Conservation (phyloP, 1,140 invertebrate genomes). For the Pseudobourletiella spinata region DNA sequence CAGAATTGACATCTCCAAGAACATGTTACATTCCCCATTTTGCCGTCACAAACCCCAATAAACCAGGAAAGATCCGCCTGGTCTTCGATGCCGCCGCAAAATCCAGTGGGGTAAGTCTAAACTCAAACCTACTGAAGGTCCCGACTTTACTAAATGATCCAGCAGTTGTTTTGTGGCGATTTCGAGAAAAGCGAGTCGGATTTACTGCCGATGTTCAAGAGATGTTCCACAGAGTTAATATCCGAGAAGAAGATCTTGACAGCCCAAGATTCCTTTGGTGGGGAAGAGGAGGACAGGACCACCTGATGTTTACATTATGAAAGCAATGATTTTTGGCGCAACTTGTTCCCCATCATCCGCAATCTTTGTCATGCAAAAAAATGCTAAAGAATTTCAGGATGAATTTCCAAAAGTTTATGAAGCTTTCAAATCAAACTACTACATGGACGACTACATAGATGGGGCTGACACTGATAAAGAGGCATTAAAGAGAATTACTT, state of each 20-base stretch:
- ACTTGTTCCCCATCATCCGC: too few relatives aligned
- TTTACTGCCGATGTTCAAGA: conserved; percentile 22
- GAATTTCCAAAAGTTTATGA: too few relatives aligned
- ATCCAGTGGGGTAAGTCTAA: conserved; percentile 13
- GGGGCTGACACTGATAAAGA: too few relatives aligned
- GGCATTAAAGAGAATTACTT: too few relatives aligned
- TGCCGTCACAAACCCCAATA: conserved; percentile 9
- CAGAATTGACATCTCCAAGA: background rate
- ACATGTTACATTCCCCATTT: conserved; percentile 18
- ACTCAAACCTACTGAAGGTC: conserved; percentile 9
- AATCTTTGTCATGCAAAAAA: too few relatives aligned
- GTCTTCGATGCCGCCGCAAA: conserved; percentile 17
- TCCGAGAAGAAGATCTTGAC: background rate
- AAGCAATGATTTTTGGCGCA: too few relatives aligned
- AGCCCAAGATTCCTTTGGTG: conserved; percentile 5
- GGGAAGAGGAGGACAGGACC: background rate
- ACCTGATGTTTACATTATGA: too few relatives aligned
- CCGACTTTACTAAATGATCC: conserved; percentile 16
- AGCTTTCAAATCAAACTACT: too few relatives aligned
- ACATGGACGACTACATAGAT: too few relatives aligned
- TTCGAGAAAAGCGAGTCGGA: conserved; percentile 18
- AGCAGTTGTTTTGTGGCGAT: conserved; percentile 5
- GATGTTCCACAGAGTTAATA: conserved; percentile 3
- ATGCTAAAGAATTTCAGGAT: too few relatives aligned
- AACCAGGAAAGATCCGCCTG: conserved; percentile 10